Base-by-base conservation (phyloP, 2,888 invertebrate species). In the Apotomis turbidana region DNA sequence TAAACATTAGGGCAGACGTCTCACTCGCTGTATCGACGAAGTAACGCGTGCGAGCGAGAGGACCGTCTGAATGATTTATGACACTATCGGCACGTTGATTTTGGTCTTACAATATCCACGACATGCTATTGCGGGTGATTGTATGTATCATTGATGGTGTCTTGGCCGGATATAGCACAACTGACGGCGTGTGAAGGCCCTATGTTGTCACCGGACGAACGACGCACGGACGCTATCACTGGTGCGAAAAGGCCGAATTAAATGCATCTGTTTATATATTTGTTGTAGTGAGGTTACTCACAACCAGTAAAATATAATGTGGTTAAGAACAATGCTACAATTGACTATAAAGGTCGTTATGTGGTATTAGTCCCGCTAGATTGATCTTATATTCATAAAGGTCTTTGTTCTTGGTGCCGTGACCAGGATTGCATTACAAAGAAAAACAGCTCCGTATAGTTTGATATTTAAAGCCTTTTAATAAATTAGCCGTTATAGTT, bases 161-260 rank as follows among this genome's bases (percentile, higher is more conserved):
- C 3, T 36, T 38, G 10, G 38, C 9, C 68, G 60, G 68, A 66
- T 54, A 46, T 46, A 9, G 13, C 46, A 55, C 44, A 59, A 27
- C 59, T 60, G 70, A n/a, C 59, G 59, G 70, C 59, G 59, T 71
- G 59, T 46, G 70, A 66, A 71, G 70, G 70, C 59, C 59, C 36
- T 52, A 10, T 70, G 70, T 71, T 59, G 70, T 59, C 70, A 71
- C 64, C 70, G 70, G 70, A 70, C 13, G 36, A 38, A 49, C 51
- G 57, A 51, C 63, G 41, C 70, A 54, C 63, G 64, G 70, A 71
- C 66, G 64, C 66, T 59, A 49, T 55, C 70, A 59, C 70, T 64
- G 70, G 54, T 55, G 64, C 59, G 58, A 58, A 63, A 44, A 70
- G 64, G 64, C 58, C 66, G 36, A n/a, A 63, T 41, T 38, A 44